Percentiles rank a stretch among this genome's conserved stretches.
Conservation (phyloP, 1,140 invertebrate species). For the Drosophila trapezifrons region DNA sequence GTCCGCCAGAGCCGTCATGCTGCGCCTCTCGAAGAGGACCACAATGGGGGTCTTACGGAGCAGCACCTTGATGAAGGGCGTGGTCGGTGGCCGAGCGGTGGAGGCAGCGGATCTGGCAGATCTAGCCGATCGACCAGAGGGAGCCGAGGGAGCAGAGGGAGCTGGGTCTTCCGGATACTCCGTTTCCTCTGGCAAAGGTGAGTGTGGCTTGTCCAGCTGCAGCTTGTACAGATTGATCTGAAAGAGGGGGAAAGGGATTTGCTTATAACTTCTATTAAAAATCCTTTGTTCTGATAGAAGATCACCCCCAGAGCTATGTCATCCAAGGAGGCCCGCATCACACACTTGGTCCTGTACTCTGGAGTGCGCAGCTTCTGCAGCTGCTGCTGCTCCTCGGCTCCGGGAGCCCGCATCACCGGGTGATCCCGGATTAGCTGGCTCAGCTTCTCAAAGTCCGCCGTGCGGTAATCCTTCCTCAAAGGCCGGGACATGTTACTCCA, state of each 20-base stretch:
- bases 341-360: constrained; percentile 71
- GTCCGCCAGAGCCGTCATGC: constrained; percentile 86
- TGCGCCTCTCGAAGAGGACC: constrained; percentile 87
- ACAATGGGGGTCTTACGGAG: constrained; percentile 87
- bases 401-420: constrained; percentile 52
- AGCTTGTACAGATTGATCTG: constrained; percentile 69
- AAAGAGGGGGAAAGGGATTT: background rate
- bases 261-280: too few species aligned
- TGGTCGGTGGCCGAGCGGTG: constrained; percentile 25
- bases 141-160: background rate
- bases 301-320: constrained; percentile 73
- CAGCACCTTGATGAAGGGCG: constrained; percentile 85
- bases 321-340: constrained; percentile 73
- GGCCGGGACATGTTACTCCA: constrained; percentile 46
- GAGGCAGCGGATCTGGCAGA: constrained; percentile 12
- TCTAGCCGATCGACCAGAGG: constrained; percentile 2
- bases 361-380: constrained; percentile 61
- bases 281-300: background rate
- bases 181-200: background rate
- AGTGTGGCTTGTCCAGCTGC: constrained; percentile 44
- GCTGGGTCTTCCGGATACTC: constrained; percentile 1
- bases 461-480: constrained; percentile 63
- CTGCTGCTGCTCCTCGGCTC: constrained; percentile 38
- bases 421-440: constrained; percentile 54
- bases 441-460: constrained; percentile 62